Evolutionary conservation across 2,797 vertebrate genomes (phyloP), one percentile per base, ranked within the genome.

Genomic region (Toxotes lorentzi): DNA sequence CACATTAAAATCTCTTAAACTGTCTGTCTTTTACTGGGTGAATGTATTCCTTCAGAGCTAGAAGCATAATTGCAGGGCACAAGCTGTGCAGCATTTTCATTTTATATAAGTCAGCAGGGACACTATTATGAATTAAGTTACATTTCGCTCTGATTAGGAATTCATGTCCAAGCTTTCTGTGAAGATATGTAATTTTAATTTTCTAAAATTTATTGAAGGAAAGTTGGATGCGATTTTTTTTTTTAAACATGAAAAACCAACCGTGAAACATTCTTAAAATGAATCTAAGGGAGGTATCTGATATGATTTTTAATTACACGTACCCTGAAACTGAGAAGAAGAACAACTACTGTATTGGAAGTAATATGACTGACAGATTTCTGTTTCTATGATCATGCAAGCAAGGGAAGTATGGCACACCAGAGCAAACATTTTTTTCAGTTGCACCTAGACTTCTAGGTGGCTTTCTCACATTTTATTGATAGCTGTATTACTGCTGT

Each of bases 1-100:
- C 89, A 94, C 91, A 95, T 95, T 94, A 94, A 95, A 95, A 91
- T 93, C 88, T 92, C 91, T 91, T 93, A 92, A 95, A 94, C 87
- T 84, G 84, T 92, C 86, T 92, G 83, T 85, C 85, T 88, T 80
- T 92, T 82, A 84, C 78, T 90, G 81, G 48, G 64, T 86, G 76
- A 78, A 83, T 83, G 72, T 90, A 64, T 90, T 86, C 76, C n/a
- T 80, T 79, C 59, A 35, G 73, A 61, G 82, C 84, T 51, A 10
- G 35, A 78, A 86, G 84, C 83, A 84, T 50, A 78, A 63, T 81
- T 77, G 32, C 62, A 65, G 67, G 77, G 67, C 54, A 53, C 62
- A 69, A 69, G 72, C 86, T 80, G 66, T 68, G 75, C 70, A 72
- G 76, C 56, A 24, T 75, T 78, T 70, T 85, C 66, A 65, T 32